Evolutionary conservation across 2,113 vertebrate genomes (phyloP), one percentile per base, ranked within the genome.

Genomic region (Grammomys surdaster): DNA sequence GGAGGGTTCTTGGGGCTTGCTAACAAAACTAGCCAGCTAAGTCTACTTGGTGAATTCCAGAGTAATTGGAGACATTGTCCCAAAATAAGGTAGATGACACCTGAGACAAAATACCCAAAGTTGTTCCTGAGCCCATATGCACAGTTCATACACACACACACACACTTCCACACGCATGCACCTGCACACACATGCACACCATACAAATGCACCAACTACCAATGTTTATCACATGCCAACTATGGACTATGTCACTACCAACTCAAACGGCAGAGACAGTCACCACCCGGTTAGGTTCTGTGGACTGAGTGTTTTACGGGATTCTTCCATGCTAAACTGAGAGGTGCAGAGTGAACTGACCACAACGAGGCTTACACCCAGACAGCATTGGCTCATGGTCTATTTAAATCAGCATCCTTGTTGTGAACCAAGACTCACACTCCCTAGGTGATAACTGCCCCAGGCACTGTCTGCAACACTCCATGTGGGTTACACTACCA

Each of bases 311-410:
- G 9, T 24, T 48, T 84, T 73, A 0, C 5, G 9, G 31, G 26
- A 40, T 58, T 91, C 86, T 56, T 7, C 40, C 7, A 1, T 40
- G 40, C 19, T 89, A 51, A 82, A 11, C 22, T 5, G 6, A 67
- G 24, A 14, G 72, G 43, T 31, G 4, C 3, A 0, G 31, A 12
- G 28, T 33, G 10, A 33, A 40, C 0, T 56, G 60, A 22, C 36
- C 33, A 2, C 1, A 13, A 24, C 22, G 40, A 12, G 58, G 1
- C 58, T 5, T 2, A 48, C 0, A 5, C 26, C 31, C 48, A 17
- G 0, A 16, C 40, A n/a, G 31, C 26, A 7, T 0, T 70, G 86
- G 17, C 48, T 43, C 36, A 6, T 19, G 80, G 65, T 14, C 13
- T 8, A 8, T 72, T 17, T 48, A 36, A 88, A n/a, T 31, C 8